Percentiles rank a stretch among this genome's conserved stretches.
Conservation (phyloP, 2,797 vertebrate species). For the Gorsachius magnificus region DNA sequence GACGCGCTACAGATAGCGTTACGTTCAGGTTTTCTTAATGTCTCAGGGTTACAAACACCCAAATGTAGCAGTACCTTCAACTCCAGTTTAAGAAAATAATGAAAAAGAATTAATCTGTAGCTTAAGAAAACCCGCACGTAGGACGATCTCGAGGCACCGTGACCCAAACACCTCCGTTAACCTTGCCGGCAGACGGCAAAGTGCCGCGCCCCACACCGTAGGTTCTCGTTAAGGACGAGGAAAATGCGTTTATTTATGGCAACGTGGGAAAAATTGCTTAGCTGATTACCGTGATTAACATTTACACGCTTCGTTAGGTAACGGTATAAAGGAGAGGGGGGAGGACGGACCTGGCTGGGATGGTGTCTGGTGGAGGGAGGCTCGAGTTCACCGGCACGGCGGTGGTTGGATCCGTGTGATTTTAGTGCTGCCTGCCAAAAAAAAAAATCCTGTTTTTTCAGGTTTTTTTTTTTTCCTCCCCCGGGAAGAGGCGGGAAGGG, state of each 20-base stretch:
- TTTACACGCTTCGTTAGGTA: background rate
- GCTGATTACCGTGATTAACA: fast-evolving
- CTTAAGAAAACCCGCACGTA: fast-evolving
- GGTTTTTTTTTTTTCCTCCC: no score
- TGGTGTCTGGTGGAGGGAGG: fast-evolving
- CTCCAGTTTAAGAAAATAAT: background rate
- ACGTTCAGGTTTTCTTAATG: background rate
- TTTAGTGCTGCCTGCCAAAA: background rate
- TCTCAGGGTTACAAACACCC: background rate
- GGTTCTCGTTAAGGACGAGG: fast-evolving
- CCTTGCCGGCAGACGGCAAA: no score
- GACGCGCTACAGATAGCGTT: no score
- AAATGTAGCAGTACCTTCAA: fast-evolving
- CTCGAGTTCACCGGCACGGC: background rate
- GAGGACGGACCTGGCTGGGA: background rate
- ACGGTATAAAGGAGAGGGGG: fast-evolving
- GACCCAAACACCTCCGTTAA: background rate
- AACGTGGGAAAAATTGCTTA: fast-evolving
- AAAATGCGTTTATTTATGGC: fast-evolving
- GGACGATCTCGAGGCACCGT: fast-evolving
- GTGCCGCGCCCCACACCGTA: fast-evolving
- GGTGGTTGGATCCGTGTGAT: background rate
- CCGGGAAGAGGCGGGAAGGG: background rate
- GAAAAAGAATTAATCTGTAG: background rate
- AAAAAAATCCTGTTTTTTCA: no score